phyloP scores from a whole-genome alignment of 1,140 invertebrate species.

The Leptinotarsa undecemlineata region DNA sequence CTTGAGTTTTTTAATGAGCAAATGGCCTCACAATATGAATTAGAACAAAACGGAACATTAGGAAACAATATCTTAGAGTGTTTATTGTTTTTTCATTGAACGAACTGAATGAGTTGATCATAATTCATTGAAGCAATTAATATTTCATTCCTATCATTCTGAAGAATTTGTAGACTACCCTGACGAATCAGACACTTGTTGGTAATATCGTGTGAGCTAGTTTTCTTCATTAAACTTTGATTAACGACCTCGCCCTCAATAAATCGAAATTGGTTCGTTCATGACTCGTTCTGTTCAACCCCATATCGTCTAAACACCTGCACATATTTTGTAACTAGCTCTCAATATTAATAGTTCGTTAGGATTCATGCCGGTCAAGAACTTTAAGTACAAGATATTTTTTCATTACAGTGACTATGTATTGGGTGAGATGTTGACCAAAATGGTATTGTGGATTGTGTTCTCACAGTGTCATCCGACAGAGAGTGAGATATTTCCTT shows the following conservation, averaged over 20 bases:
- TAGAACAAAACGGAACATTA: no score
- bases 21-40: no score
- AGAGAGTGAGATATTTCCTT: slow-evolving; percentile 64
- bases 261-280: not conserved
- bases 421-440: slow-evolving; percentile 29
- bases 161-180: no score
- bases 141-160: no score
- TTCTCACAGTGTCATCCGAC: slow-evolving; percentile 7
- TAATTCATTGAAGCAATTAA: no score
- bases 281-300: not conserved
- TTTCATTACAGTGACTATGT: slow-evolving; percentile 11
- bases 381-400: not conserved
- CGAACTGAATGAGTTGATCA: no score
- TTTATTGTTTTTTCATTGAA: no score
- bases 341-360: slow-evolving; percentile 2
- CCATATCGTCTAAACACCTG: not conserved
- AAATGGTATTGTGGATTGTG: slow-evolving; percentile 8
- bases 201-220: slow-evolving; percentile 28
- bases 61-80: no score
- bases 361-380: not conserved
- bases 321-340: not conserved
- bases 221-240: slow-evolving; percentile 34
- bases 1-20: no score
- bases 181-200: not conserved
- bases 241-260: slow-evolving; percentile 29